These are phyloP conservation scores for Triops cancriformis DNA, from an alignment of 1,140 invertebrate genomes.

Conservation along the genomic window DNA sequence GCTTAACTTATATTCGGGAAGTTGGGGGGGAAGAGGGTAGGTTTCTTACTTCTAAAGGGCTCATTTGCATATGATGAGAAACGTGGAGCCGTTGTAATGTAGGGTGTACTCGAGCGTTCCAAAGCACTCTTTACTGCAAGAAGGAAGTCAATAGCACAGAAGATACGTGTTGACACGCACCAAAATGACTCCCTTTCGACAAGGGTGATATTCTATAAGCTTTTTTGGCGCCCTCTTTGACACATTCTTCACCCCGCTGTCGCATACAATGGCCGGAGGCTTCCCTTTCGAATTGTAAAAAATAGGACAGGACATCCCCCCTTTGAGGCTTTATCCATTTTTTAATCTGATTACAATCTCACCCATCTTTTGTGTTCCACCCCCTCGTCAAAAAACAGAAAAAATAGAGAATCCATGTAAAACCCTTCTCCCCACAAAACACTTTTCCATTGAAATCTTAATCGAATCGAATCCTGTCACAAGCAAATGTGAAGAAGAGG, in stretches of 20 bases:
- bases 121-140: not conserved
- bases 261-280: too few relatives aligned
- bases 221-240: too few relatives aligned
- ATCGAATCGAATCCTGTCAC: slow-evolving; percentile 9
- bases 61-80: slow-evolving; percentile 14
- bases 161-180: not conserved
- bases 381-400: not conserved
- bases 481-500: not conserved
- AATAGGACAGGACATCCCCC: not conserved
- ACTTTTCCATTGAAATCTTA: not conserved
- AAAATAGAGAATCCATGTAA: slow-evolving; percentile 1
- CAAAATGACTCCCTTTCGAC: not conserved
- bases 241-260: too few relatives aligned
- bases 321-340: not conserved
- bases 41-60: not conserved
- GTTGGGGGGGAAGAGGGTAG: not conserved
- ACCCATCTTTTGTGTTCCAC: not conserved
- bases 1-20: not conserved
- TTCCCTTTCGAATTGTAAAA: not conserved
- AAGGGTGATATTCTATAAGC: too few relatives aligned
- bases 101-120: not conserved
- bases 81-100: not conserved
- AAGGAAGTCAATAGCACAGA: not conserved
- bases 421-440: slow-evolving; percentile 6
- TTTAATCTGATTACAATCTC: not conserved